Evolutionary conservation across 2,797 vertebrate genomes (phyloP).

Genomic region (Sorex maritimensis): DNA sequence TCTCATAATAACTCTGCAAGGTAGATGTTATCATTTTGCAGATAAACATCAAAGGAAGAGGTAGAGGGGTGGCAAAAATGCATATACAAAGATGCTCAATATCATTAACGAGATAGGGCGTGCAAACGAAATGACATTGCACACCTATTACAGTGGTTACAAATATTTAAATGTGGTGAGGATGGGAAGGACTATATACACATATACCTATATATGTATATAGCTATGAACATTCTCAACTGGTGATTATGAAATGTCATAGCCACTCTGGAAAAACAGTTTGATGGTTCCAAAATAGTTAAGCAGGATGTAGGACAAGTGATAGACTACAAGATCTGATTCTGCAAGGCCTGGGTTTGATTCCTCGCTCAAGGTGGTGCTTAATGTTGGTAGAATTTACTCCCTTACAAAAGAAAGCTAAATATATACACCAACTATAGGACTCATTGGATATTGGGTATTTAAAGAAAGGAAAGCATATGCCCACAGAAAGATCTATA

Average conservation of each 20-base stretch:
- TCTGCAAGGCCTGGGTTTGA: too few relatives aligned
- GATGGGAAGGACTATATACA: too few relatives aligned
- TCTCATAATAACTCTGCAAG: background rate
- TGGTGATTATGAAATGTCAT: background rate
- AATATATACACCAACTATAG: background rate
- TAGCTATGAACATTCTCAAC: too few relatives aligned
- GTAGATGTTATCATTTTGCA: slow-evolving; percentile 3
- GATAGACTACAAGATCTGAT: too few relatives aligned
- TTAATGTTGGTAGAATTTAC: too few relatives aligned
- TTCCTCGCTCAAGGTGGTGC: too few relatives aligned
- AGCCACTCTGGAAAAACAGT: background rate
- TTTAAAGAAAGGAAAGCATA: background rate
- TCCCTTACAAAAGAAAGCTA: background rate
- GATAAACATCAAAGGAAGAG: background rate
- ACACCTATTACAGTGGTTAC: background rate
- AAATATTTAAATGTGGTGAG: background rate
- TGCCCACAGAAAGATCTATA: background rate
- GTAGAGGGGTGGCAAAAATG: background rate
- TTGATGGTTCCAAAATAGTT: background rate
- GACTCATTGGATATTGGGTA: background rate
- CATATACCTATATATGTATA: too few relatives aligned
- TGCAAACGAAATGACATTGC: background rate
- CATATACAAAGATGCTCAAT: background rate
- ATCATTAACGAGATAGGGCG: background rate
- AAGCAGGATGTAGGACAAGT: background rate